Conservation (phyloP, 2,888 invertebrate genomes). For the Amblyjoppa fuscipennis region DNA sequence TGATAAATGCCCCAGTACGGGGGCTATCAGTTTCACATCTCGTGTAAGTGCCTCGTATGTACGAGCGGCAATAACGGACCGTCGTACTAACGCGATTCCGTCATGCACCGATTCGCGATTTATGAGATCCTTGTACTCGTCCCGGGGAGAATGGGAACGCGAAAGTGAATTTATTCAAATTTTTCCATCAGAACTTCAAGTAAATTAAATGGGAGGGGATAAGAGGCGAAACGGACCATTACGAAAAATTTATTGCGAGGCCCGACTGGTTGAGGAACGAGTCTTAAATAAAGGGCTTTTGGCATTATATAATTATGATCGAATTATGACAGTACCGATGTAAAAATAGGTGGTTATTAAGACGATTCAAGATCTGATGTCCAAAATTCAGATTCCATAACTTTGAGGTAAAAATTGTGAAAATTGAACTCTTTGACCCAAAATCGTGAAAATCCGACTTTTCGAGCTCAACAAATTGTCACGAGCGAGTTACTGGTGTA, state of each 20-base stretch:
- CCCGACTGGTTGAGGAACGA: no score
- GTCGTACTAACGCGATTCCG: background rate
- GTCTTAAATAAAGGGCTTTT: no score
- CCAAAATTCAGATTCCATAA: no score
- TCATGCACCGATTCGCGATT: conserved; percentile 1
- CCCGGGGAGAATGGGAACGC: background rate
- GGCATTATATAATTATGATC: no score
- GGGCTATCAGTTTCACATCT: conserved; percentile 5
- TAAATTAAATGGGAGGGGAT: background rate
- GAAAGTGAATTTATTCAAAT: background rate
- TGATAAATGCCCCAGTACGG: conserved; percentile 8
- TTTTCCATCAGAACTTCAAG: background rate
- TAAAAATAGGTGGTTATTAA: no score
- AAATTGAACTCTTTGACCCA: no score
- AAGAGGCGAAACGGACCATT: background rate
- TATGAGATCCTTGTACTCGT: background rate
- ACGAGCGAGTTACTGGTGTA: background rate
- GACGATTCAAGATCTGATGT: no score
- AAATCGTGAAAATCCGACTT: no score
- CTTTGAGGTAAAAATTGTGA: no score
- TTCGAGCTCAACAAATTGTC: background rate
- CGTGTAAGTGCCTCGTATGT: conserved; percentile 2
- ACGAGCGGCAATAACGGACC: conserved; percentile 9
- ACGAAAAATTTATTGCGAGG: no score
- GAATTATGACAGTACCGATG: no score